Evolutionary conservation across 2,113 vertebrate genomes (phyloP).

Genomic region (Cynocephalus volans): DNA sequence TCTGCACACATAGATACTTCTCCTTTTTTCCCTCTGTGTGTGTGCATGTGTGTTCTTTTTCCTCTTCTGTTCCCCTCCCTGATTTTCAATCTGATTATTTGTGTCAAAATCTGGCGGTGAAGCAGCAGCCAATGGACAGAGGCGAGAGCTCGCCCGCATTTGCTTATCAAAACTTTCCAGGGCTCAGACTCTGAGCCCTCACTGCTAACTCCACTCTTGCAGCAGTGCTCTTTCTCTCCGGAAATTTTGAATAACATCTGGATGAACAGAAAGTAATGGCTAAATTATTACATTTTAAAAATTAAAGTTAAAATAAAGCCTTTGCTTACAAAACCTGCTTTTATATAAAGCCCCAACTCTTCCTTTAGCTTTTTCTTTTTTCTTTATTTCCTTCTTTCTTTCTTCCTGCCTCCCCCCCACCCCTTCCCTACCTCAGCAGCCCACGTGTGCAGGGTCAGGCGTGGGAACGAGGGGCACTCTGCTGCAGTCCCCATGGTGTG

Average conservation of each 20-base stretch:
- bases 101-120: slow-evolving; percentile 93
- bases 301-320: not conserved
- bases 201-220: slow-evolving; percentile 40
- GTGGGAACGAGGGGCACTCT: not conserved
- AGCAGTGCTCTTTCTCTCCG: slow-evolving; percentile 74
- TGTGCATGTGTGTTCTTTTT: slow-evolving; percentile 48
- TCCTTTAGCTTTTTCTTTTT: not conserved
- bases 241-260: slow-evolving; percentile 63
- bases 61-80: slow-evolving; percentile 90
- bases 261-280: slow-evolving; percentile 65
- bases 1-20: slow-evolving; percentile 94
- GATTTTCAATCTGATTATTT: slow-evolving; percentile 94
- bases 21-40: slow-evolving; percentile 86
- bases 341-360: not conserved
- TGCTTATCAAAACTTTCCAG: slow-evolving; percentile 92
- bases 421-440: not conserved
- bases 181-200: slow-evolving; percentile 81
- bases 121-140: slow-evolving; percentile 87
- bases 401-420: not conserved
- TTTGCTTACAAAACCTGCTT: not conserved
- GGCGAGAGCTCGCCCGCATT: slow-evolving; percentile 83
- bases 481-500: too few species aligned
- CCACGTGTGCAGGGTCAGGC: not conserved
- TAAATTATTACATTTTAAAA: not conserved
- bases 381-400: not conserved